Evolutionary conservation across 2,797 vertebrate species (phyloP).

Genomic region (Potorous gilbertii): DNA sequence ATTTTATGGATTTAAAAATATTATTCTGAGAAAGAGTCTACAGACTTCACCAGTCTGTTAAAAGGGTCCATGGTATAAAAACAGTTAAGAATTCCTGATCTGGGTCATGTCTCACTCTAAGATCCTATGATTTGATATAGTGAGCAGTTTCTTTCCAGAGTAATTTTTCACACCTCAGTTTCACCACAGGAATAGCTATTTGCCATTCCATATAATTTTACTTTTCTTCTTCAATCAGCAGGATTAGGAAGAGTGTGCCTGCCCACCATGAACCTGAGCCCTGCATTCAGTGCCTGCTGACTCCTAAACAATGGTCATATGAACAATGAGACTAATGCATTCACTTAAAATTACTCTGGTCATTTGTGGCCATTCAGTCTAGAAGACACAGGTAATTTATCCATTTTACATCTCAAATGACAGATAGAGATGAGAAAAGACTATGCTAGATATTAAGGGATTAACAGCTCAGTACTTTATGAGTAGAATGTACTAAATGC

Average conservation of each 20-base stretch:
- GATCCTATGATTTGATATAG: background rate
- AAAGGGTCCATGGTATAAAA: background rate
- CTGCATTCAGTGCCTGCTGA: background rate
- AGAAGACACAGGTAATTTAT: constrained; percentile 25
- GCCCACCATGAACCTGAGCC: background rate
- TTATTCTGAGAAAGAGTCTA: background rate
- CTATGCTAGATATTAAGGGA: background rate
- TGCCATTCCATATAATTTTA: constrained; percentile 15
- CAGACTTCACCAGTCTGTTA: background rate
- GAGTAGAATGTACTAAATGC: background rate
- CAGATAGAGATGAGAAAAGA: background rate
- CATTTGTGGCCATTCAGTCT: background rate
- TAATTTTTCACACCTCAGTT: constrained; percentile 15
- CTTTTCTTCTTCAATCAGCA: constrained; percentile 50
- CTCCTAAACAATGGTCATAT: background rate
- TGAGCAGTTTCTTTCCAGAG: constrained; percentile 29
- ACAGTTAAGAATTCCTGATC: background rate
- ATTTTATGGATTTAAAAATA: background rate
- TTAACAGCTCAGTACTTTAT: background rate
- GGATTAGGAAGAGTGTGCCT: constrained; percentile 1
- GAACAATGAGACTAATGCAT: background rate
- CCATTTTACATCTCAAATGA: constrained; percentile 33
- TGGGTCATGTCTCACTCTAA: background rate
- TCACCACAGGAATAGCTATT: constrained; percentile 3
- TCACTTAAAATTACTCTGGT: background rate